Percentiles rank a stretch among this genome's conserved stretches.
phyloP scores from a whole-genome alignment of 2,888 invertebrate genomes.

The Lottia gigantea region DNA sequence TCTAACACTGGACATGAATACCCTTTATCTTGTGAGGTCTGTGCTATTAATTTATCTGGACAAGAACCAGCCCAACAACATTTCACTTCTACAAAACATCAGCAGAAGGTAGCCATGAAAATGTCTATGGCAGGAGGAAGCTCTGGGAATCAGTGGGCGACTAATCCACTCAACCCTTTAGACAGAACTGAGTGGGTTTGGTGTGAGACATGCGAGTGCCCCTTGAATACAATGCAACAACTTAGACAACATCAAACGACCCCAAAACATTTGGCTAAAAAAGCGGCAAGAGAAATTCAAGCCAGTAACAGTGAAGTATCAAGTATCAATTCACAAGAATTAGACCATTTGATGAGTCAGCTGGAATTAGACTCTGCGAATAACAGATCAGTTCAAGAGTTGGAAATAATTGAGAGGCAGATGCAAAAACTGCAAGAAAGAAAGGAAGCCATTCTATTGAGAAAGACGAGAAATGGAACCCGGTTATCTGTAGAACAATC shows the following conservation, averaged over 20 bases:
- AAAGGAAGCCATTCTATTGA: too few relatives aligned
- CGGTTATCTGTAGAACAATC: too few relatives aligned
- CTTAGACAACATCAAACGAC: slow-evolving; percentile 38
- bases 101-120: slow-evolving; percentile 28
- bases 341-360: too few relatives aligned
- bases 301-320: too few relatives aligned
- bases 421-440: too few relatives aligned
- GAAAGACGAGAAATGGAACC: too few relatives aligned
- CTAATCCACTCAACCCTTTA: neutral
- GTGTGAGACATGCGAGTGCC: slow-evolving; percentile 46
- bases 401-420: too few relatives aligned
- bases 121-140: neutral
- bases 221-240: slow-evolving; percentile 44
- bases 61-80: slow-evolving; percentile 50
- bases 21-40: slow-evolving; percentile 43
- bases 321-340: too few relatives aligned
- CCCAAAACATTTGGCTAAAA: slow-evolving; percentile 31
- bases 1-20: slow-evolving; percentile 17
- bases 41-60: slow-evolving; percentile 46
- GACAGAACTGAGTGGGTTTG: slow-evolving; percentile 25
- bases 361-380: too few relatives aligned
- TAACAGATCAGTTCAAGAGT: too few relatives aligned
- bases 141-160: slow-evolving; percentile 15
- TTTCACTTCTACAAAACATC: slow-evolving; percentile 46
- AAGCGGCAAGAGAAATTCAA: too few relatives aligned